Evolutionary conservation across 2,113 vertebrate species (phyloP).

Genomic region (Tetraodon nigroviridis): DNA sequence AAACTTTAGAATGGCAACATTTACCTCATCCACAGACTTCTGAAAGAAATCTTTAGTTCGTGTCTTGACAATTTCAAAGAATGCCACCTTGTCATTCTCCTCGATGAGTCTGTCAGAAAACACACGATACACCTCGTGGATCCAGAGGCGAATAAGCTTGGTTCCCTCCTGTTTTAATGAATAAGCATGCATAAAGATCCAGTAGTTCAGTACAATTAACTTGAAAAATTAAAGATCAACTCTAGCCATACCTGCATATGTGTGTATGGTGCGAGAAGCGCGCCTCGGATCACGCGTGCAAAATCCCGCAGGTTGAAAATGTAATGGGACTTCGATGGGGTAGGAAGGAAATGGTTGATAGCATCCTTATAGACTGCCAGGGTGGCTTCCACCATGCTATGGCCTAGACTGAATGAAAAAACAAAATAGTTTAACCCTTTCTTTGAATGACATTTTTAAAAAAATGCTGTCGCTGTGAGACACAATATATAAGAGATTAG

Average conservation of each 20-base stretch:
- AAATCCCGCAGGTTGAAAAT: conserved; percentile 92
- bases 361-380: conserved; percentile 82
- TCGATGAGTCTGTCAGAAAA: conserved; percentile 91
- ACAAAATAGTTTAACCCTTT: conserved; percentile 1
- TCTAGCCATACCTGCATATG: conserved; percentile 78
- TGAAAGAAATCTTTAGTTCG: conserved; percentile 81
- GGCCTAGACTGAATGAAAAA: conserved; percentile 75
- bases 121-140: conserved; percentile 91
- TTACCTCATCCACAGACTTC: conserved; percentile 82
- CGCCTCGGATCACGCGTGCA: conserved; percentile 84
- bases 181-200: background rate
- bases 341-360: conserved; percentile 85
- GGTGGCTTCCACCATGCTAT: conserved; percentile 85
- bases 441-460: background rate
- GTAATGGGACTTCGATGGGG: conserved; percentile 93
- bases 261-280: conserved; percentile 84
- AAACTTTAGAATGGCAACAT: too few relatives aligned
- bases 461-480: background rate
- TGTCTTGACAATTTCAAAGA: conserved; percentile 84
- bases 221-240: background rate
- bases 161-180: conserved; percentile 77
- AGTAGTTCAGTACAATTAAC: background rate
- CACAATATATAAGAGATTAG: background rate
- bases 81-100: conserved; percentile 76
- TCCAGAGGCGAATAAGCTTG: conserved; percentile 90